Evolutionary conservation across 2,797 vertebrate species (phyloP), one percentile per base, ranked within the genome.

Genomic region (Hephaestus fuliginosus): DNA sequence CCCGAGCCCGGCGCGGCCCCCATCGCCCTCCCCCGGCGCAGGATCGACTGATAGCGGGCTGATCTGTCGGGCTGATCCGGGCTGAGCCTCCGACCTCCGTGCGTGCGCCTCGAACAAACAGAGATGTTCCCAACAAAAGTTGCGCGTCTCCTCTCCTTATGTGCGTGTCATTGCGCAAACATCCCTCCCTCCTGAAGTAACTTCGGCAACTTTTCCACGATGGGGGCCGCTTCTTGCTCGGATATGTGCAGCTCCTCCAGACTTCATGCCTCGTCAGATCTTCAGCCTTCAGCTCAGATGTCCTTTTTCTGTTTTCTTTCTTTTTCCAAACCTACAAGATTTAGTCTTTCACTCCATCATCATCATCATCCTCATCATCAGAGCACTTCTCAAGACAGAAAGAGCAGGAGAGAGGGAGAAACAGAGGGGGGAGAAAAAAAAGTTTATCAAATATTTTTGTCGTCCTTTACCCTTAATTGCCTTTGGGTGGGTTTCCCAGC

Each of bases 401-500:
- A 76, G 74, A 86, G 61, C 2, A 5, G 5, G 30, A 33, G 30
- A 33, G 30, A 33, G 30, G 3, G 30, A 33, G 30, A 33, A 4
- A 30, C 2, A 4, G 30, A 33, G 22, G 36, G 58, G 44, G 46
- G 18, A 18, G 11, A 6, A 41, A 85, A 92, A 93, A 94, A 96
- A 95, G 94, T 96, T 95, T 92, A 94, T 95, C 94, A 96, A 96
- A 96, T 94, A 96, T 96, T 95, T 96, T 93, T 95, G 89, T 95
- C 92, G 94, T 95, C 93, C 93, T 96, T 95, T 95, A 95, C 93
- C 96, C 96, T 95, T 96, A 97, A 97, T 96, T 96, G 93, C 94
- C 93, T 94, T 93, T 94, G 94, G 95, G 95, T 91, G 92, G 95
- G 93, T 92, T 94, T 91, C 83, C 83, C 87, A 85, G 83, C 90